phyloP scores from a whole-genome alignment of 2,797 vertebrate species.

The Molossus alvarezi region DNA sequence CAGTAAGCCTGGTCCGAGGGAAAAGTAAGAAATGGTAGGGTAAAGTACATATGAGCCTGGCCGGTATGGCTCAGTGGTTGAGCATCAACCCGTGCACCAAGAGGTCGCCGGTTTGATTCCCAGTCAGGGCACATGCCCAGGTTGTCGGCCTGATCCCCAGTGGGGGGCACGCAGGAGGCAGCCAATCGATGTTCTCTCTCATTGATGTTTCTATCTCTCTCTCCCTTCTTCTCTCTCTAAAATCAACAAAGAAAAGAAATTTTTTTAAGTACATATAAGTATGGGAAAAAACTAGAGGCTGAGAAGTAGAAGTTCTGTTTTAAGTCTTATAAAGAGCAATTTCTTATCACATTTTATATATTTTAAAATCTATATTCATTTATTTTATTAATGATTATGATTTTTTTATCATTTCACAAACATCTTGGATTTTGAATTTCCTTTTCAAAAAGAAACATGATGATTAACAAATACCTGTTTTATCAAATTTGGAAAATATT shows the following conservation, averaged over 20 bases:
- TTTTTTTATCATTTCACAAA: constrained; percentile 1
- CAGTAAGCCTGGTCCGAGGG: not conserved
- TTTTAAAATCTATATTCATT: not conserved
- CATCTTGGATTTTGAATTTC: not conserved
- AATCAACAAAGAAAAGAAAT: no score
- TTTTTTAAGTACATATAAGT: not conserved
- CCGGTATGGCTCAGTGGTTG: no score
- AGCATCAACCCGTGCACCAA: no score
- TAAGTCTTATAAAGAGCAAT: not conserved
- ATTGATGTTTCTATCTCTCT: no score
- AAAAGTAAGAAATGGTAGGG: not conserved
- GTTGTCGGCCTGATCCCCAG: no score
- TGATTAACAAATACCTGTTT: not conserved
- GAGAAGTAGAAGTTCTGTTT: not conserved
- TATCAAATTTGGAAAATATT: not conserved
- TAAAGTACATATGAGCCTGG: not conserved
- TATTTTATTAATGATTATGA: not conserved
- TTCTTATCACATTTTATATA: not conserved
- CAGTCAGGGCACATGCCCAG: no score
- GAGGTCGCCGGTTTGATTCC: no score
- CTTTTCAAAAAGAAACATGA: not conserved
- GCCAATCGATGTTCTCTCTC: no score
- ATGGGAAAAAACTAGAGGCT: not conserved
- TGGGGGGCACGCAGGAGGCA: no score
- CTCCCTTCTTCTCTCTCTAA: no score